phyloP scores from a whole-genome alignment of 2,888 invertebrate species.

The Cynaeus angustus region DNA sequence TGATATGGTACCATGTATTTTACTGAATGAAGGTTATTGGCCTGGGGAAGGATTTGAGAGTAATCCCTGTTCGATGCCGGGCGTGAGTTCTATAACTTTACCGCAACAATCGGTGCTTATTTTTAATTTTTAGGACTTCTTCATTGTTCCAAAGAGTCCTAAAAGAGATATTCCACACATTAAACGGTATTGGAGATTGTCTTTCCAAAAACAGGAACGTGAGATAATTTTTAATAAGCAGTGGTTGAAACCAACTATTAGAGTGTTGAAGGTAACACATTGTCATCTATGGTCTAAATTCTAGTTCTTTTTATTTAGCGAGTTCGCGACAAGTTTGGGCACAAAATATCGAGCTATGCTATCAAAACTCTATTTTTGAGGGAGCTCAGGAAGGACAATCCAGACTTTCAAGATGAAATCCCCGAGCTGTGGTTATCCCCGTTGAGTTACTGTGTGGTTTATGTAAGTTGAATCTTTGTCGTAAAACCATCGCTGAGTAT shows the following conservation, averaged over 20 bases:
- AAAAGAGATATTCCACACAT: conserved; percentile 12
- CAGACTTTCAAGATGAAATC: not conserved
- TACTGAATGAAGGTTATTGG: conserved; percentile 10
- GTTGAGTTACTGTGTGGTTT: conserved; percentile 18
- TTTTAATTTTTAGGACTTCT: conserved; percentile 25
- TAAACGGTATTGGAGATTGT: conserved; percentile 24
- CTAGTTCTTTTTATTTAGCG: conserved; percentile 14
- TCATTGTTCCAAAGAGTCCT: conserved; percentile 34
- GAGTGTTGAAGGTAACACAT: conserved; percentile 11
- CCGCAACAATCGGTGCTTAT: not conserved
- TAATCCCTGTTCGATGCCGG: conserved; percentile 9
- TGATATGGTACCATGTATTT: conserved; percentile 31
- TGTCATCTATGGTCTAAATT: too few species aligned
- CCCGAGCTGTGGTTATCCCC: conserved; percentile 10
- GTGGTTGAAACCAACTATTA: conserved; percentile 23
- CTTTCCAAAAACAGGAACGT: conserved; percentile 25
- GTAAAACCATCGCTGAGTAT: not conserved
- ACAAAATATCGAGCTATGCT: conserved; percentile 35
- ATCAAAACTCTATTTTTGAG: conserved; percentile 26
- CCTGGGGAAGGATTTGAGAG: conserved; percentile 6
- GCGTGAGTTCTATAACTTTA: conserved; percentile 9
- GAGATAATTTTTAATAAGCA: conserved; percentile 19
- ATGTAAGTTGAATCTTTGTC: conserved; percentile 1
- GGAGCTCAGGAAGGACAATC: conserved; percentile 1
- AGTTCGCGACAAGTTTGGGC: conserved; percentile 20